phyloP scores from a whole-genome alignment of 2,888 invertebrate genomes.

The Drosophila suboccidentalis region DNA sequence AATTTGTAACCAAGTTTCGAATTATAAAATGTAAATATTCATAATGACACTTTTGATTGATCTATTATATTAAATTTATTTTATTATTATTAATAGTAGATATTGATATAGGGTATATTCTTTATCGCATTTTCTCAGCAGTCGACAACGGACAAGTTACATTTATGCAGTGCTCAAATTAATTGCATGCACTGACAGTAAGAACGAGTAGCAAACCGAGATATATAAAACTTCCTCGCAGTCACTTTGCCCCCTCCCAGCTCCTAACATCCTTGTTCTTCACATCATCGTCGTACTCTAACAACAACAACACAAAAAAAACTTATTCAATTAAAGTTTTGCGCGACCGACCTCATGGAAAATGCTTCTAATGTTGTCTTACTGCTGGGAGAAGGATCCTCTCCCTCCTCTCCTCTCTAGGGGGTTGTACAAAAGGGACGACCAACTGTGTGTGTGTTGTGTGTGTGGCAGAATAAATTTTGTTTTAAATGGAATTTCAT shows the following conservation, averaged over 20 bases:
- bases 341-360: conserved; percentile 57
- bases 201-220: conserved; percentile 38
- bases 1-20: too few relatives aligned
- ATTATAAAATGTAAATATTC: too few relatives aligned
- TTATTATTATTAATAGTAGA: too few relatives aligned
- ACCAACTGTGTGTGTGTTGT: conserved; percentile 33
- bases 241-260: neutral
- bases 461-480: conserved; percentile 61
- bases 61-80: too few relatives aligned
- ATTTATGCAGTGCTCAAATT: conserved; percentile 65
- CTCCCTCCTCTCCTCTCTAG: neutral
- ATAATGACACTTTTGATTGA: too few relatives aligned
- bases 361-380: conserved; percentile 49
- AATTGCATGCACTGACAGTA: conserved; percentile 56
- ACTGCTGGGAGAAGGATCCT: conserved; percentile 2
- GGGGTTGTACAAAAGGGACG: conserved; percentile 5
- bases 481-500: conserved; percentile 75
- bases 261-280: neutral
- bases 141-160: neutral
- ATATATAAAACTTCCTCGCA: conserved; percentile 34
- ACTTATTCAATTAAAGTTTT: conserved; percentile 80
- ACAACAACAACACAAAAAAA: conserved; percentile 44
- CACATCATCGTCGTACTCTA: conserved; percentile 13
- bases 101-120: conserved; percentile 16
- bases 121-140: neutral